These are phyloP conservation scores for Craterocephalus amniculus DNA, from an alignment of 2,797 vertebrate species.

Conservation along the genomic window DNA sequence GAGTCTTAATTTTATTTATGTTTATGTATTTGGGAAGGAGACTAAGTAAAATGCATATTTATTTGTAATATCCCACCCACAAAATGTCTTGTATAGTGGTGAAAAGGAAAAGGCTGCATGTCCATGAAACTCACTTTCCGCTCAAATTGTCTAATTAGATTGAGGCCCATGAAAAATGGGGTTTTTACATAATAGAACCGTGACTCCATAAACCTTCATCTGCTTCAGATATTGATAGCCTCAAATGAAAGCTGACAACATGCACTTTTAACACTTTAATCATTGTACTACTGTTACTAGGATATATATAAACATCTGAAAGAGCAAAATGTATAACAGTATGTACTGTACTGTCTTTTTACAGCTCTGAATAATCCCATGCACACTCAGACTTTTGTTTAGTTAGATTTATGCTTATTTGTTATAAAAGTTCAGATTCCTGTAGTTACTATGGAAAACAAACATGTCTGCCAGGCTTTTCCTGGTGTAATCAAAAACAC, in stretches of 20 bases:
- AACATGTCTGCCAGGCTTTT: no score
- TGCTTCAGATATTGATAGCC: background rate
- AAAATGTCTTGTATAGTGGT: no score
- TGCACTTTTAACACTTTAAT: background rate
- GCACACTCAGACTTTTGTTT: no score
- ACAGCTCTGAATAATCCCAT: no score
- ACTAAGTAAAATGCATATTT: no score
- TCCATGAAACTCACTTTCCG: constrained; percentile 9
- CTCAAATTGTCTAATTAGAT: constrained; percentile 11
- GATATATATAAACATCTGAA: background rate
- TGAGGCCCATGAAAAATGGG: constrained; percentile 4
- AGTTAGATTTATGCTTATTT: no score
- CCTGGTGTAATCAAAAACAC: background rate
- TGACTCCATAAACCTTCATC: background rate
- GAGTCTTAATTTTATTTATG: no score
- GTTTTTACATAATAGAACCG: background rate
- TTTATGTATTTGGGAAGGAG: no score
- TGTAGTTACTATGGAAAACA: no score
- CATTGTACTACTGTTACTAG: background rate
- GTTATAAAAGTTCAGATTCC: no score
- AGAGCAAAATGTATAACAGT: background rate
- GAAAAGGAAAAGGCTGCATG: background rate
- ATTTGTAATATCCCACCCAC: no score
- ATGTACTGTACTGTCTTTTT: background rate
- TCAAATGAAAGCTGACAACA: background rate